Conservation (phyloP, 1,140 invertebrate genomes). For the Drosophila bipectinata region DNA sequence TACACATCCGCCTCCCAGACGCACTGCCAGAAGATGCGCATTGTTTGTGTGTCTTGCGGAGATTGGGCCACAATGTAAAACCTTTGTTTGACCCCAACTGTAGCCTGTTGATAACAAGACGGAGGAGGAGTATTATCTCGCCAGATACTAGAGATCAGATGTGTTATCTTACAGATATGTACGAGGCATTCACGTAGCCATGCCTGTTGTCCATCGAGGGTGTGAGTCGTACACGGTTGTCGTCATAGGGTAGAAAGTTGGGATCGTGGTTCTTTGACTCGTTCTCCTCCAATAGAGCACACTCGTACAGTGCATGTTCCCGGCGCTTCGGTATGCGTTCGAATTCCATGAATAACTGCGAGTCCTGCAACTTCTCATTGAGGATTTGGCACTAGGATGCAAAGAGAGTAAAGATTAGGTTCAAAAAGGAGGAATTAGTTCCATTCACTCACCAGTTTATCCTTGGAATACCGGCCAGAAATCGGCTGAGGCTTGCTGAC, state of each 20-base stretch:
- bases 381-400: conserved; percentile 89
- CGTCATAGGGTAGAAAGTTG: conserved; percentile 93
- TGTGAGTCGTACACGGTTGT: conserved; percentile 91
- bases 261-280: conserved; percentile 85
- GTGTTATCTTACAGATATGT: conserved; percentile 87
- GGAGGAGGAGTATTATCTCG: neutral
- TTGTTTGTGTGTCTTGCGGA: conserved; percentile 84
- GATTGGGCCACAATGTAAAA: conserved; percentile 94
- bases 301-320: conserved; percentile 84
- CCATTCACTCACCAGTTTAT: conserved; percentile 87
- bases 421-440: neutral
- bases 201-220: conserved; percentile 91
- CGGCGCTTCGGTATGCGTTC: conserved; percentile 93
- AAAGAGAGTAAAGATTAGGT: neutral
- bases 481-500: conserved; percentile 88
- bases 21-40: conserved; percentile 92
- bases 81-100: conserved; percentile 89
- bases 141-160: neutral
- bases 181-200: conserved; percentile 96
- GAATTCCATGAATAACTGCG: conserved; percentile 93
- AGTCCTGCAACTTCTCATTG: conserved; percentile 91
- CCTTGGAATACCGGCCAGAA: conserved; percentile 89
- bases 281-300: conserved; percentile 80
- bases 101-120: conserved; percentile 85
- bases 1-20: conserved; percentile 93